phyloP scores from a whole-genome alignment of 2,888 invertebrate genomes.

The Megamerina dolium region DNA sequence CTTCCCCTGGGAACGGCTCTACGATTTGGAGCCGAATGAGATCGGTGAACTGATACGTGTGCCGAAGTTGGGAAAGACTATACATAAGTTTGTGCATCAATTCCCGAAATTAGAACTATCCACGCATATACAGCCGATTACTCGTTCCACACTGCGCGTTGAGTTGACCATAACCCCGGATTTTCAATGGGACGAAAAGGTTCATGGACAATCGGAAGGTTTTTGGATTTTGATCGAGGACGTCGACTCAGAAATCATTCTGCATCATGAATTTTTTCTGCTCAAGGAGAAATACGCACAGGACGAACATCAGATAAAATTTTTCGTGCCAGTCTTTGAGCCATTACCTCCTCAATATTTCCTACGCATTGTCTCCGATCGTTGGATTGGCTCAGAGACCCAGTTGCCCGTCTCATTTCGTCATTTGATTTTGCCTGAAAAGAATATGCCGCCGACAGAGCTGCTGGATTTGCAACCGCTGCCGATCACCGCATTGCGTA shows the following conservation, averaged over 20 bases:
- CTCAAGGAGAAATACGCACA: slow-evolving; percentile 89
- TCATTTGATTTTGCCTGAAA: slow-evolving; percentile 94
- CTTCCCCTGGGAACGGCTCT: slow-evolving; percentile 88
- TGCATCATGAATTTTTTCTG: slow-evolving; percentile 93
- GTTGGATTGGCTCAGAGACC: slow-evolving; percentile 93
- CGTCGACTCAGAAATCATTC: slow-evolving; percentile 80
- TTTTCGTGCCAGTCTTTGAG: slow-evolving; percentile 98
- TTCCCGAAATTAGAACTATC: slow-evolving; percentile 93
- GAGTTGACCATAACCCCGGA: slow-evolving; percentile 97
- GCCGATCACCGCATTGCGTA: slow-evolving; percentile 86
- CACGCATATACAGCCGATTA: slow-evolving; percentile 97
- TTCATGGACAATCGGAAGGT: slow-evolving; percentile 73
- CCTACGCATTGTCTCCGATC: slow-evolving; percentile 80
- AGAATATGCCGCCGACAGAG: slow-evolving; percentile 97
- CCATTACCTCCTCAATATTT: slow-evolving; percentile 98
- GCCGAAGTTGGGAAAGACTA: slow-evolving; percentile 66
- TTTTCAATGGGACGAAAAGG: slow-evolving; percentile 98
- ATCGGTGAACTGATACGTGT: slow-evolving; percentile 71
- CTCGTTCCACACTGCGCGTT: slow-evolving; percentile 83
- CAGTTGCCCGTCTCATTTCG: slow-evolving; percentile 95
- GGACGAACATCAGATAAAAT: slow-evolving; percentile 94
- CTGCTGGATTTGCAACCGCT: slow-evolving; percentile 93
- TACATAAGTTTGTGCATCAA: slow-evolving; percentile 83
- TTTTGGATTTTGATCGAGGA: slow-evolving; percentile 87
- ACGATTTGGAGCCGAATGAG: slow-evolving; percentile 95